phyloP scores from a whole-genome alignment of 2,113 vertebrate species.

The Odobenus rosmarus region DNA sequence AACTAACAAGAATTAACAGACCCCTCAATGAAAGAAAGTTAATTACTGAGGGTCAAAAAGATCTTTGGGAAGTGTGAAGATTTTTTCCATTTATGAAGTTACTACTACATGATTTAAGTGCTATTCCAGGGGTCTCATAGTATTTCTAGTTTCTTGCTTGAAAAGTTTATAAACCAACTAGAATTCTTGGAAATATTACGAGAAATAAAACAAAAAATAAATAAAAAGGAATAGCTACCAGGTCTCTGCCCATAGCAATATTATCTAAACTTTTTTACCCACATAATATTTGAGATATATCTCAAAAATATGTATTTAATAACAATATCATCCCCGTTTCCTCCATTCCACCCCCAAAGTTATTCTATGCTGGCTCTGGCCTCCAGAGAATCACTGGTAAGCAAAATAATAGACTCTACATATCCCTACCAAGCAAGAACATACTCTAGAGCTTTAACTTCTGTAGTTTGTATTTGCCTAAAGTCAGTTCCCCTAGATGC shows the following conservation, averaged over 20 bases:
- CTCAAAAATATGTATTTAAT: not conserved
- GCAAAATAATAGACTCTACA: not conserved
- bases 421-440: not conserved
- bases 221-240: not conserved
- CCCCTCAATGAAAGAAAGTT: not conserved
- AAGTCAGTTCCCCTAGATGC: not conserved
- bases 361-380: not conserved
- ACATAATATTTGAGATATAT: not conserved
- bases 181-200: conserved; percentile 28
- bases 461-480: not conserved
- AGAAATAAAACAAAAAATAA: conserved; percentile 11
- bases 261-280: not conserved
- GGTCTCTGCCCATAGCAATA: not conserved
- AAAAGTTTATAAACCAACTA: not conserved
- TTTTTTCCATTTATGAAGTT: not conserved
- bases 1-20: not conserved
- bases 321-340: not conserved
- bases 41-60: not conserved
- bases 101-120: not conserved
- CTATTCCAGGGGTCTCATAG: not conserved
- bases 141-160: not conserved
- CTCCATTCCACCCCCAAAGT: not conserved
- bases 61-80: not conserved
- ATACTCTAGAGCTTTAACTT: not conserved
- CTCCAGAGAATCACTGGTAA: not conserved